A percentile compares a stretch with the other conserved stretches of the same genome.
Evolutionary conservation across 2,888 invertebrate genomes (phyloP).

Genomic region (Agrochola macilenta): DNA sequence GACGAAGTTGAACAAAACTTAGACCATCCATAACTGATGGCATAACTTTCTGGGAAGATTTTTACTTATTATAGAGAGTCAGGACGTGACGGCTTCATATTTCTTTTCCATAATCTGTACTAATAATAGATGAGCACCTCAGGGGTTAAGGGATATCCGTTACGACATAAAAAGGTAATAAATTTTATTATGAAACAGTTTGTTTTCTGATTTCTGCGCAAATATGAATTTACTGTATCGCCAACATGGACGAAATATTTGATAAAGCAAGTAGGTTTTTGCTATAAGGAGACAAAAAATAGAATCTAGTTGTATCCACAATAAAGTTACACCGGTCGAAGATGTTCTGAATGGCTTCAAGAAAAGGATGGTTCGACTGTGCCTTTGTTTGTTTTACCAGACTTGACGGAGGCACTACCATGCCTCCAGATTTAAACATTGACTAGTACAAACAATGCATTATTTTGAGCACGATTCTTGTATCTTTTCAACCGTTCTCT

Average conservation of each 20-base stretch:
- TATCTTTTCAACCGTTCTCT: background rate
- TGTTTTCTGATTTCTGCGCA: constrained; percentile 12
- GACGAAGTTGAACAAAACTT: constrained; percentile 81
- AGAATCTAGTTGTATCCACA: too few species aligned
- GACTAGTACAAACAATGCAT: background rate
- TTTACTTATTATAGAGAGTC: constrained; percentile 60
- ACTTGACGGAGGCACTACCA: too few species aligned
- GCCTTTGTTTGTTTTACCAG: too few species aligned
- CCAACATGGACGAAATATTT: background rate
- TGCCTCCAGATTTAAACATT: background rate
- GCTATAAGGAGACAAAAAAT: background rate
- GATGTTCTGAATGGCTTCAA: too few species aligned
- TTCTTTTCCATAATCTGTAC: constrained; percentile 46
- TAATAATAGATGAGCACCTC: constrained; percentile 48
- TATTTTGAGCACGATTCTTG: background rate
- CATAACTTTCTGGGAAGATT: constrained; percentile 60
- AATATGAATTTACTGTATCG: background rate
- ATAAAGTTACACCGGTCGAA: too few species aligned
- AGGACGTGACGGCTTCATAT: constrained; percentile 52
- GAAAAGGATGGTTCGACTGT: too few species aligned
- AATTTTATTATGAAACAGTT: constrained; percentile 10
- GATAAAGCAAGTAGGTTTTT: background rate
- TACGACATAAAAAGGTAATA: constrained; percentile 10
- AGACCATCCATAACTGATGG: constrained; percentile 86
- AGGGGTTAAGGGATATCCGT: constrained; percentile 6